phyloP scores from a whole-genome alignment of 1,140 invertebrate species.

The Oryzaephilus surinamensis region DNA sequence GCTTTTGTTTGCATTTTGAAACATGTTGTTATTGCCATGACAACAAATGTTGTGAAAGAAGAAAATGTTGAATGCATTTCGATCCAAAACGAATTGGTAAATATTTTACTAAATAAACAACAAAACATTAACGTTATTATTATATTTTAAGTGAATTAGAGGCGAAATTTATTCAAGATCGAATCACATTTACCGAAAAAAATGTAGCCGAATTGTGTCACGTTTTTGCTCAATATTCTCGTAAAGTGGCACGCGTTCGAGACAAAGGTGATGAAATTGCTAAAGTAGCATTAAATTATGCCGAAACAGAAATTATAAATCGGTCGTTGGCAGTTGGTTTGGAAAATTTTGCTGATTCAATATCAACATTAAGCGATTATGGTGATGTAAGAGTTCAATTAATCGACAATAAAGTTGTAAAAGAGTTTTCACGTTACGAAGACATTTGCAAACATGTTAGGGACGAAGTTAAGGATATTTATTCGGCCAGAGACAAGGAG shows the following conservation, averaged over 20 bases:
- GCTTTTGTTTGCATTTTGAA: slow-evolving; percentile 20
- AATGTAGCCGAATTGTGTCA: slow-evolving; percentile 57
- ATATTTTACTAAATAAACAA: slow-evolving; percentile 11
- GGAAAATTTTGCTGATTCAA: slow-evolving; percentile 49
- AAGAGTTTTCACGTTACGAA: slow-evolving; percentile 57
- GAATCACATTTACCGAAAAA: slow-evolving; percentile 55
- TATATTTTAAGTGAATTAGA: slow-evolving; percentile 44
- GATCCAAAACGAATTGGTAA: slow-evolving; percentile 22
- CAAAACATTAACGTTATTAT: background rate
- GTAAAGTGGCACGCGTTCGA: slow-evolving; percentile 58
- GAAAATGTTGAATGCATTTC: slow-evolving; percentile 24
- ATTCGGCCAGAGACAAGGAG: slow-evolving; percentile 56
- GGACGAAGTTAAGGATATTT: slow-evolving; percentile 60
- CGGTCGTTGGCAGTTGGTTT: slow-evolving; percentile 51
- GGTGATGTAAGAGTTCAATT: slow-evolving; percentile 58
- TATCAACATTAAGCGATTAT: slow-evolving; percentile 59
- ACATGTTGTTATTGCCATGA: slow-evolving; percentile 3
- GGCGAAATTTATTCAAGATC: slow-evolving; percentile 60
- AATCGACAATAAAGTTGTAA: slow-evolving; percentile 54
- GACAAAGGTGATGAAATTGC: slow-evolving; percentile 60
- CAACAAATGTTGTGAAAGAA: too few species aligned
- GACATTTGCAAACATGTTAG: slow-evolving; percentile 59
- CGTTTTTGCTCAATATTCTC: slow-evolving; percentile 51
- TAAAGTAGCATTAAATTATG: slow-evolving; percentile 50
- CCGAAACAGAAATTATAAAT: slow-evolving; percentile 57